Evolutionary conservation across 2,113 vertebrate genomes (phyloP), one percentile per base, ranked within the genome.

Genomic region (Muscicapa adusta): DNA sequence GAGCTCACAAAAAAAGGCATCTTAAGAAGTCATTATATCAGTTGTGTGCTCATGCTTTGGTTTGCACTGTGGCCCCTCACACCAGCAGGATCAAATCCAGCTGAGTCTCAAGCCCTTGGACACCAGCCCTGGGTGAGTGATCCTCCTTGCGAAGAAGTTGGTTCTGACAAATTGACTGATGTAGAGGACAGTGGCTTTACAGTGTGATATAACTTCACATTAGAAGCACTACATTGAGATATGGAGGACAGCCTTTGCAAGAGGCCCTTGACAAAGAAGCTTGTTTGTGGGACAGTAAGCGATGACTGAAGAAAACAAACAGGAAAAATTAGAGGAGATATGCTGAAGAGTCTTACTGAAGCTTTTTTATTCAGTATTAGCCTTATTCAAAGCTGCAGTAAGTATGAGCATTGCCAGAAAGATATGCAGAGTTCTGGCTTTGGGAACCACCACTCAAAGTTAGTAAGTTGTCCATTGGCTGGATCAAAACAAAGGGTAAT

Each of bases 171-270:
- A 50, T 10, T 60, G 25, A 13, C 47, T 53, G 24, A 2, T n/a
- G 33, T 18, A 19, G 38, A 74, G 26, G 42, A 17, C 17, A 47
- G 58, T 34, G 58, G 26, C 53, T 33, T 33, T 34, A 12, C 8
- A 11, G 6, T 25, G 13, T 19, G 40, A 20, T 33, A 22, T 2
- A 43, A 34, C 11, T 40, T 38, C 14, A 5, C 26, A 2, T 43
- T 58, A 38, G 61, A 56, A 62, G 29, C 0, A 0, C 26, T 81
- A 48, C 40, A 18, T 4, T 1, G 9, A 53, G 22, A 22, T 43
- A 8, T 7, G 10, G 36, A 48, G 47, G 36, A 36, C 6, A 62
- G 25, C 23, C 54, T 50, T 29, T 76, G 33, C 2, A 5, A 79
- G 36, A 65, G 25, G 14, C 47, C 38, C 51, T 67, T 72, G 66